A percentile compares a stretch with the other conserved stretches of the same genome.
These are phyloP conservation scores for Trachelus troglodyta DNA, from an alignment of 2,888 invertebrate species.

Conservation along the genomic window DNA sequence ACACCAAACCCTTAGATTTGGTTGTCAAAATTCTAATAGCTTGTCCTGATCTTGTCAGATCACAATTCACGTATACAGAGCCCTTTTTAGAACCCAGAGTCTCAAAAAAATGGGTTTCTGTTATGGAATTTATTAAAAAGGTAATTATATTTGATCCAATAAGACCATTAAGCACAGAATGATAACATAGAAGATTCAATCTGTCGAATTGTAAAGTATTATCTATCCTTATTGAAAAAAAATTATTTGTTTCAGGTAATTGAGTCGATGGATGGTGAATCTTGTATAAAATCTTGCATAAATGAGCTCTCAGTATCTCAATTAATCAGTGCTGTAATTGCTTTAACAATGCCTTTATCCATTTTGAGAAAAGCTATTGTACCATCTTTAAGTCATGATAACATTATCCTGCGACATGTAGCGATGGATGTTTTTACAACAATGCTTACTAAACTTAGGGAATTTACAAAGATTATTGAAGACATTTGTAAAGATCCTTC, in stretches of 20 bases:
- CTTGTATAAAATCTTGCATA: conserved; percentile 67
- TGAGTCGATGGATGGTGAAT: conserved; percentile 44
- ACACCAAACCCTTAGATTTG: conserved; percentile 73
- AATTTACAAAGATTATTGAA: conserved; percentile 45
- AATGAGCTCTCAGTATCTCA: conserved; percentile 68
- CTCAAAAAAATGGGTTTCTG: conserved; percentile 54
- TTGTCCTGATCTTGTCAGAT: conserved; percentile 79
- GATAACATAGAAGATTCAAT: too few species aligned
- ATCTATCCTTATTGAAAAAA: neutral
- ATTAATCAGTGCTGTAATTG: conserved; percentile 69
- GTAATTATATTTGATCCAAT: conserved; percentile 28
- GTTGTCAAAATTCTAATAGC: conserved; percentile 74
- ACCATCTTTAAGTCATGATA: conserved; percentile 45
- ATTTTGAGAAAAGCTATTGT: conserved; percentile 65
- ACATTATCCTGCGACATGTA: conserved; percentile 56
- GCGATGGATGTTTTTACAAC: conserved; percentile 57
- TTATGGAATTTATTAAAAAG: conserved; percentile 54
- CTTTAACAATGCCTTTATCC: conserved; percentile 68
- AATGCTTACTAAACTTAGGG: conserved; percentile 66
- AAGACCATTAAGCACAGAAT: too few species aligned
- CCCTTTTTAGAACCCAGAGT: conserved; percentile 72
- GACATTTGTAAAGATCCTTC: conserved; percentile 21
- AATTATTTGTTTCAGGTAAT: conserved; percentile 45
- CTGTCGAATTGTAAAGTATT: too few species aligned
- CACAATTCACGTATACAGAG: conserved; percentile 72